Conservation (phyloP, 35 echinoderm and acorn worm species). For the Lytechinus pictus region DNA sequence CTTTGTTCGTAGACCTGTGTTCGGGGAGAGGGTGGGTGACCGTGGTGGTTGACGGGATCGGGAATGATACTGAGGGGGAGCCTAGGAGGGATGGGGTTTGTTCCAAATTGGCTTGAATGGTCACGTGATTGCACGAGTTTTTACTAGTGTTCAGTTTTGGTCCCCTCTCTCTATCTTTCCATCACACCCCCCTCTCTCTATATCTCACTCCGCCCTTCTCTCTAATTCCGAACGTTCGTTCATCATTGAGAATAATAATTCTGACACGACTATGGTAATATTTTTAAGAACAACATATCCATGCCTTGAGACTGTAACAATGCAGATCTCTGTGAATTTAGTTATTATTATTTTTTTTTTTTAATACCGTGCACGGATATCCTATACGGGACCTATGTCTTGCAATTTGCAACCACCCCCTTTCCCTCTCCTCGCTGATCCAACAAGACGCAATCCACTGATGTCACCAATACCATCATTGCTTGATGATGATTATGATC, state of each 20-base stretch:
- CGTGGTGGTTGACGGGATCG: neutral
- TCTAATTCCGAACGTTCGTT: neutral
- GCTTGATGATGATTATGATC: conserved; percentile 2
- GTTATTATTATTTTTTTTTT: no score
- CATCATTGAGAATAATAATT: no score
- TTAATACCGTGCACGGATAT: no score
- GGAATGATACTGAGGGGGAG: no score
- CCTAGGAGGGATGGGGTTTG: no score
- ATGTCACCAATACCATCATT: neutral
- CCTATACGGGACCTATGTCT: no score
- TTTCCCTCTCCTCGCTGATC: neutral
- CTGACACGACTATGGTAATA: no score
- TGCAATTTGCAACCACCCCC: neutral
- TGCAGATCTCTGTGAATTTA: no score
- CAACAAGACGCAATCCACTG: neutral
- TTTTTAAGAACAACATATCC: no score
- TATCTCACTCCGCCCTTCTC: neutral
- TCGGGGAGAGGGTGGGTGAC: neutral
- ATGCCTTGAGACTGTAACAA: no score
- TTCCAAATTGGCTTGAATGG: no score
- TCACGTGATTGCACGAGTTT: no score
- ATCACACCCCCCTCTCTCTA: neutral
- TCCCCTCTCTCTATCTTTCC: neutral
- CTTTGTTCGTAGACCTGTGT: neutral
- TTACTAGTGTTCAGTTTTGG: neutral